Evolutionary conservation across 2,888 invertebrate genomes (phyloP).

Genomic region (Drosophila subquinaria): DNA sequence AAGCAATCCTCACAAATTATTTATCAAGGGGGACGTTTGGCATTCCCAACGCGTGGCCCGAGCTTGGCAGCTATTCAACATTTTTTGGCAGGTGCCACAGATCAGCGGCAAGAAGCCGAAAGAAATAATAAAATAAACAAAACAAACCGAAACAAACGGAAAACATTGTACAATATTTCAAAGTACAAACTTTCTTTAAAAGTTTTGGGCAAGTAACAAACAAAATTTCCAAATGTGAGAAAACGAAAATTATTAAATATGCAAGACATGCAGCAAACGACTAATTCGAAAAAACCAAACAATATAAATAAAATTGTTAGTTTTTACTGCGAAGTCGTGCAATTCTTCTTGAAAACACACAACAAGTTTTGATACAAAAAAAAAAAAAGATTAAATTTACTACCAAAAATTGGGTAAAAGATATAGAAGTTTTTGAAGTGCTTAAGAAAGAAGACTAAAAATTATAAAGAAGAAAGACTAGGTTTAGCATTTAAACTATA

Average conservation of each 20-base stretch:
- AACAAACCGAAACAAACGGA: conserved; percentile 24
- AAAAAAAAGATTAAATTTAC: background rate
- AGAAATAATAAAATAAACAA: conserved; percentile 26
- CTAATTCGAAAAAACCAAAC: conserved; percentile 21
- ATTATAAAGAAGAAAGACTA: too few species aligned
- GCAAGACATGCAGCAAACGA: conserved; percentile 56
- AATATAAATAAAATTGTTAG: conserved; percentile 14
- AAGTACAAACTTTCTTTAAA: conserved; percentile 66
- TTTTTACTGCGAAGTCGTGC: conserved; percentile 11
- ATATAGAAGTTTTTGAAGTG: background rate
- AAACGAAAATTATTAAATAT: conserved; percentile 59
- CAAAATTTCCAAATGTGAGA: conserved; percentile 57
- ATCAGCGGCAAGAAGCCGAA: conserved; percentile 23
- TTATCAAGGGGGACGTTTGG: conserved; percentile 26
- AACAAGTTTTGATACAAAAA: background rate
- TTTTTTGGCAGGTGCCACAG: conserved; percentile 61
- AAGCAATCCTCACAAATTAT: conserved; percentile 10
- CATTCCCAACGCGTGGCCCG: conserved; percentile 43
- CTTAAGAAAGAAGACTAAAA: background rate
- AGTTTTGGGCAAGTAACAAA: conserved; percentile 21
- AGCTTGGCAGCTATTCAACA: conserved; percentile 41
- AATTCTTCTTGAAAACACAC: conserved; percentile 3
- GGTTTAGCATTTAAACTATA: background rate
- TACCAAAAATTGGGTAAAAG: background rate
- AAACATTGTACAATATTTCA: conserved; percentile 49